Conservation (phyloP, 2,113 vertebrate genomes). For the Diadophis punctatus region DNA sequence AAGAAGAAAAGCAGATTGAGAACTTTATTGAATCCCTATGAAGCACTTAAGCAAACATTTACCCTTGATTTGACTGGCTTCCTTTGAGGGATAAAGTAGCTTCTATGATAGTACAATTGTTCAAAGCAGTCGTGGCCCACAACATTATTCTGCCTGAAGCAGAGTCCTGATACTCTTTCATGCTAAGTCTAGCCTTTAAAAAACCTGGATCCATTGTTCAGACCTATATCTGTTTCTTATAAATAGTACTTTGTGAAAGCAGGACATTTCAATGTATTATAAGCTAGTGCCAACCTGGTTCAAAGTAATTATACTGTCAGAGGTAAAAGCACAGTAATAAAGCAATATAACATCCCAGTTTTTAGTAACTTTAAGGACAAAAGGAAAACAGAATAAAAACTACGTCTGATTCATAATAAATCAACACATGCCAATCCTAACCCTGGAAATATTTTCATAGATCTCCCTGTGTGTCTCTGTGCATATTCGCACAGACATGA, state of each 20-base stretch:
- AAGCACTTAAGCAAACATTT: background rate
- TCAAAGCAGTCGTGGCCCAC: background rate
- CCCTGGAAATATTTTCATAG: background rate
- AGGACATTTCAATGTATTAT: background rate
- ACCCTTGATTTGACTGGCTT: background rate
- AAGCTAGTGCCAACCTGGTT: background rate
- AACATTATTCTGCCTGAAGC: background rate
- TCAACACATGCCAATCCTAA: background rate
- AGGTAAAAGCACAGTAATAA: background rate
- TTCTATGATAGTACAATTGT: background rate
- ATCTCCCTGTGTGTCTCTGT: background rate
- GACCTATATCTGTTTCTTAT: background rate
- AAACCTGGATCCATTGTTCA: background rate
- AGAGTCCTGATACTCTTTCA: background rate
- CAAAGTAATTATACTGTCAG: background rate
- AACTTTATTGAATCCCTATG: background rate
- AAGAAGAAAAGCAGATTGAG: background rate
- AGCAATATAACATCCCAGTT: background rate
- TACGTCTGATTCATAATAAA: background rate
- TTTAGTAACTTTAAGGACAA: background rate
- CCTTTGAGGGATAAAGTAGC: background rate
- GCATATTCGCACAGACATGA: background rate
- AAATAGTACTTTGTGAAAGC: background rate
- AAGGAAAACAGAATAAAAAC: background rate
- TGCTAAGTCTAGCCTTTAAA: background rate